phyloP scores from a whole-genome alignment of 1,140 invertebrate genomes.

The Lutraria rhynchaena region DNA sequence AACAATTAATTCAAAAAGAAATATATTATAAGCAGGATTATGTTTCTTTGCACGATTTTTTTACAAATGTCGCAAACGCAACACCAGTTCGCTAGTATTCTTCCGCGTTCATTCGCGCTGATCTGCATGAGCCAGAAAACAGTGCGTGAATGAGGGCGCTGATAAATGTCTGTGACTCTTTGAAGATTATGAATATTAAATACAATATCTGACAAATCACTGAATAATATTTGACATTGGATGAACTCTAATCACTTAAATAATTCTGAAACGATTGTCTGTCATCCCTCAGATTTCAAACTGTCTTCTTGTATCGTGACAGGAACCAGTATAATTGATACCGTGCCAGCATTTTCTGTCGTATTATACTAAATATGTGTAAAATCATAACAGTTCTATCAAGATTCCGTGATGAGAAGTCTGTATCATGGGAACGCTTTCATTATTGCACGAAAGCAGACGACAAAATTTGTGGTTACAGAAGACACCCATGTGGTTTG shows the following conservation, averaged over 20 bases:
- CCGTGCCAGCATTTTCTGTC: conserved; percentile 21
- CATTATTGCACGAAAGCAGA: conserved; percentile 44
- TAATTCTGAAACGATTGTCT: conserved; percentile 11
- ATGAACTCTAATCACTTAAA: background rate
- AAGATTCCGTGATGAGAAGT: conserved; percentile 22
- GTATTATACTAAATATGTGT: conserved; percentile 22
- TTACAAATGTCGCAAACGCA: no score
- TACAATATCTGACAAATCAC: conserved; percentile 5
- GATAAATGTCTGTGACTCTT: no score
- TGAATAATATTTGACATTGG: background rate
- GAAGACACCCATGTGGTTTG: conserved; percentile 44
- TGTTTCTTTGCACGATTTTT: no score
- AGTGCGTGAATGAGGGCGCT: no score
- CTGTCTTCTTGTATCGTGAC: conserved; percentile 10
- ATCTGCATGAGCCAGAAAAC: no score
- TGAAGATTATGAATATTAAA: conserved; percentile 13
- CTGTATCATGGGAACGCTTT: conserved; percentile 29
- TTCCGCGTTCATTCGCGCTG: no score
- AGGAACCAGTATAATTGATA: conserved; percentile 21
- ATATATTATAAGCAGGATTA: no score
- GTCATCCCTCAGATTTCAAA: conserved; percentile 32
- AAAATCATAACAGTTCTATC: conserved; percentile 30
- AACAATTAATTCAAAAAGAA: no score
- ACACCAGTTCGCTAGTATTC: no score
- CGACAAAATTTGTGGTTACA: conserved; percentile 52